These are phyloP conservation scores for Pardosa pseudoannulata DNA, from an alignment of 2,888 invertebrate genomes.

Conservation along the genomic window DNA sequence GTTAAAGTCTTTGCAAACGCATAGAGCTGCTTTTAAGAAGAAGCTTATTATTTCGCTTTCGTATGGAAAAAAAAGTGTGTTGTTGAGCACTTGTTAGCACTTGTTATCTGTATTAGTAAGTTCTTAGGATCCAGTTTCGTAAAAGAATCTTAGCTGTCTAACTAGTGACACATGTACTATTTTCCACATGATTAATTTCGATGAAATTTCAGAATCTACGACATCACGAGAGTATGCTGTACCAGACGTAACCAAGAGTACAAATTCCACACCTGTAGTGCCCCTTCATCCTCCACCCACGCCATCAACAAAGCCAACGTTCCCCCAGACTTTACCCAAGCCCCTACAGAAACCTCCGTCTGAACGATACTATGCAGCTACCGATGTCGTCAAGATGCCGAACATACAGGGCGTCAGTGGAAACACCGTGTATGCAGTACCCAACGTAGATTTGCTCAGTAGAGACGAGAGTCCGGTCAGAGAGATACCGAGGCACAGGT, in stretches of 20 bases:
- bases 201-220: conserved; percentile 59
- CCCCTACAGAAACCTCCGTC: conserved; percentile 79
- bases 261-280: conserved; percentile 71
- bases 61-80: no score
- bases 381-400: conserved; percentile 81
- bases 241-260: conserved; percentile 82
- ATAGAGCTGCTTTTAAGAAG: no score
- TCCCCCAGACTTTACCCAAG: conserved; percentile 76
- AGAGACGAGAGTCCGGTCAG: conserved; percentile 83
- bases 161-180: no score
- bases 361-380: conserved; percentile 85
- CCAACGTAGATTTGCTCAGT: conserved; percentile 78
- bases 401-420: conserved; percentile 78
- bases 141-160: no score
- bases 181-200: no score
- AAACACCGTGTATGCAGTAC: conserved; percentile 79
- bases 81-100: no score
- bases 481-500: conserved; percentile 89
- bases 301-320: conserved; percentile 75
- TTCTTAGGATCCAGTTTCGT: no score
- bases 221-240: conserved; percentile 83
- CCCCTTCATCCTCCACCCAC: conserved; percentile 43
- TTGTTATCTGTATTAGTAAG: no score
- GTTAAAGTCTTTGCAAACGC: no score
- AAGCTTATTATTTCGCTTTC: no score